Evolutionary conservation across 1,140 invertebrate species (phyloP).

Genomic region (Anastrepha obliqua): DNA sequence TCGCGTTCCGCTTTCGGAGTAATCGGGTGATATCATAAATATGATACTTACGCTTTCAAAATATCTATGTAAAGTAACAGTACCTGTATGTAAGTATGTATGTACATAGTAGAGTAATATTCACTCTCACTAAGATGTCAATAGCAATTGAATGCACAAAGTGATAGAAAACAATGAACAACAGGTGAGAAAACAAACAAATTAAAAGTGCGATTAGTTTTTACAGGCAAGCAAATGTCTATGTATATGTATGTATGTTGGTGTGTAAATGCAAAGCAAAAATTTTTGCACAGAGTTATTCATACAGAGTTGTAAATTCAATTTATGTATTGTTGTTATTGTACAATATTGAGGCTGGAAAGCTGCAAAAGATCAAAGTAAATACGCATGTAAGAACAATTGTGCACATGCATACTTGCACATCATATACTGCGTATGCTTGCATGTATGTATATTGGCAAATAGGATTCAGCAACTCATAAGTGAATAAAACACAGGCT

Average conservation of each 20-base stretch:
- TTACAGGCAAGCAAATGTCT: neutral
- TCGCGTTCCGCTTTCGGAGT: too few species aligned
- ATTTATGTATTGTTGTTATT: neutral
- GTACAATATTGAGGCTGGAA: neutral
- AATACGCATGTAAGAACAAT: neutral
- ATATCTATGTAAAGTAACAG: too few species aligned
- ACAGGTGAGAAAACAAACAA: neutral
- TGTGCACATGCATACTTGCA: neutral
- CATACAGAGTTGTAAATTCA: neutral
- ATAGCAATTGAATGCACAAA: too few species aligned
- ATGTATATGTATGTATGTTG: neutral
- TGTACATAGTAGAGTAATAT: too few species aligned
- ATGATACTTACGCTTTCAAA: too few species aligned
- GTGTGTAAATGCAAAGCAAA: neutral
- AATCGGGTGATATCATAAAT: too few species aligned
- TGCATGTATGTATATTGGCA: neutral
- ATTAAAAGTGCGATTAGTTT: neutral
- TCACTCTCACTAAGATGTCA: too few species aligned
- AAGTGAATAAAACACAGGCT: constrained; percentile 49
- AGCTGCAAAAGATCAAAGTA: neutral
- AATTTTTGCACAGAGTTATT: neutral
- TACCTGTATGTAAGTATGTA: too few species aligned
- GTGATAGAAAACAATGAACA: too few species aligned
- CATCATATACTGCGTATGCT: neutral
- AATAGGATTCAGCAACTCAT: neutral